Conservation (phyloP, 53 echinoderm and acorn worm species). For the Actinopyga echinites region DNA sequence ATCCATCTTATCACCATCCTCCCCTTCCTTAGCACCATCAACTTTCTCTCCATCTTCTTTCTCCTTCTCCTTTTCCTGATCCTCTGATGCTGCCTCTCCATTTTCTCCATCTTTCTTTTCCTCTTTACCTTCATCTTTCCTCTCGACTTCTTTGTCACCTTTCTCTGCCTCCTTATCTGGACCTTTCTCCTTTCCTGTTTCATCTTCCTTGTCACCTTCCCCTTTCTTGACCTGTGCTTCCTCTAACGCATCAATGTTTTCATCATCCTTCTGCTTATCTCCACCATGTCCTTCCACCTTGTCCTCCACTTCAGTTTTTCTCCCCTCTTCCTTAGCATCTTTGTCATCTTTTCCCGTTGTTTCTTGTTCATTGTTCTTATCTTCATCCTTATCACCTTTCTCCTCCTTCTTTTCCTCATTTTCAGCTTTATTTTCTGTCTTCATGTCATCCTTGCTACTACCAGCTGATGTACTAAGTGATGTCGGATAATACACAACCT, state of each 20-base stretch:
- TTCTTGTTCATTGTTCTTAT: not conserved
- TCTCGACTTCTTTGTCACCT: not conserved
- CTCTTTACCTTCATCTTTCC: not conserved
- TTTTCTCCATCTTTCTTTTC: not conserved
- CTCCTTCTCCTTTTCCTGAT: not conserved
- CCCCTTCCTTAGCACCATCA: not conserved
- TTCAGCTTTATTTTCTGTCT: not conserved
- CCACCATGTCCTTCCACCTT: not conserved
- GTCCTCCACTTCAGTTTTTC: not conserved
- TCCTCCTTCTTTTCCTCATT: not conserved
- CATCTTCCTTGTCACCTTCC: not conserved
- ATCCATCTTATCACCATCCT: not conserved
- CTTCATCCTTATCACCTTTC: not conserved
- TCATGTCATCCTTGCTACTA: not conserved
- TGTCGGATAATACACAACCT: slow-evolving; percentile 12
- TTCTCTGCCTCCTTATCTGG: not conserved
- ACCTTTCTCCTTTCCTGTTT: not conserved
- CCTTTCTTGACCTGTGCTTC: not conserved
- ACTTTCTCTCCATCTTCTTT: not conserved
- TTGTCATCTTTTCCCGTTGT: not conserved
- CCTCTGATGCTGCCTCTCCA: not conserved
- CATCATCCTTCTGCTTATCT: not conserved
- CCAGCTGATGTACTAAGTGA: not conserved
- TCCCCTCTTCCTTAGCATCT: not conserved
- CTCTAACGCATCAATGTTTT: not conserved